Base-by-base conservation (phyloP, 2,888 invertebrate species). In the Sturmia bella region DNA sequence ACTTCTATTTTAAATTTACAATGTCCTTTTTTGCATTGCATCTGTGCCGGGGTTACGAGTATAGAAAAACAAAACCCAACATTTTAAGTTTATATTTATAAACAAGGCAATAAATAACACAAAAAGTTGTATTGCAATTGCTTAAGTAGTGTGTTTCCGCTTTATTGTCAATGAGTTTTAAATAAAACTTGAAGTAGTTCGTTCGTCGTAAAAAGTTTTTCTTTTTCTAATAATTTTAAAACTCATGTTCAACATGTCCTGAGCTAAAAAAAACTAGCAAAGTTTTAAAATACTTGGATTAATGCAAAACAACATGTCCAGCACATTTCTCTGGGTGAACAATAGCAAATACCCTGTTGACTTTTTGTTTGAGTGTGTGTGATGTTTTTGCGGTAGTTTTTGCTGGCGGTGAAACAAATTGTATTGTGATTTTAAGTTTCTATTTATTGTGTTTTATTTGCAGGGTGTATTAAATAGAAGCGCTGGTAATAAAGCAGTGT, bases 291-390 rank as follows among this genome's bases (percentile, higher is more conserved):
- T 45, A 43, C 45, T 5, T 32, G 12, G 11, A 43, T 27, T 45
- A 15, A 54, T 54, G 52, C 19, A 32, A n/a, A 12, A 13, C 19
- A 41, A 50, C 72, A 48, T 64, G 50, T 15, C 15, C 27, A 21
- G n/a, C 24, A 45, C 21, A 37, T 41, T 15, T 27, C 50, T 48
- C 15, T 48, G 48, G 48, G 21, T 27, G n/a, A 54, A 64, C 48
- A 66, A 66, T 41, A 37, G 43, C 32, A 66, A 73, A 59, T 68
- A 73, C 64, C 68, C 74, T 74, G 79, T 69, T 79, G 68, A 68
- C 45, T 66, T 68, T 61, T 45, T 61, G 3, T 27, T 4, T 27
- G 6, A 4, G 27, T 27, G 27, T 27, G 27, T 68, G 63, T 56
- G 61, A 39, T 5, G 52, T 43, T 27, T 43, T 9, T 45, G 32